Percentiles rank a stretch among this genome's conserved stretches.
Evolutionary conservation across 64 coral and sea anemone genomes (phyloP).

Genomic region (Montipora foliosa): DNA sequence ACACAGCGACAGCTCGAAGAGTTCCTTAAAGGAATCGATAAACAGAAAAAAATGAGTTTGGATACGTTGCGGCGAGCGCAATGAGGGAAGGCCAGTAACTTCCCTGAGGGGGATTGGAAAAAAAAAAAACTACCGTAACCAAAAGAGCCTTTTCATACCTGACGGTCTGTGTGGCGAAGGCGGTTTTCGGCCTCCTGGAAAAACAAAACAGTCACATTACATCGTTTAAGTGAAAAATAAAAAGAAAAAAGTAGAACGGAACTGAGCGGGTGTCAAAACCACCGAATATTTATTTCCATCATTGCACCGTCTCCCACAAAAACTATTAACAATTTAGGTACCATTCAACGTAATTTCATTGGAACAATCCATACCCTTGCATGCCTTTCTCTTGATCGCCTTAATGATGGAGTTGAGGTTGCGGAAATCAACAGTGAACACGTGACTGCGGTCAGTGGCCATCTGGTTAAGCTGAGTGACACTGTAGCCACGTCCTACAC

Average conservation of each 20-base stretch:
- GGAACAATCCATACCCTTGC: constrained; percentile 45
- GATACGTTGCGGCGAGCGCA: not conserved
- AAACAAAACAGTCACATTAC: not conserved
- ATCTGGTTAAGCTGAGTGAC: constrained; percentile 12
- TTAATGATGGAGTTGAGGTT: constrained; percentile 63
- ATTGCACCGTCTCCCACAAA: not conserved
- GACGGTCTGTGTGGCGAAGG: constrained; percentile 51
- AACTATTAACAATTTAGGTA: not conserved
- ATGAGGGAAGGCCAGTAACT: too few relatives aligned
- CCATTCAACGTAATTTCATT: not conserved
- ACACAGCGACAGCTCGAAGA: constrained; percentile 81
- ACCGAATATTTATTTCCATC: too few relatives aligned
- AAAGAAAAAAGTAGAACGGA: not conserved
- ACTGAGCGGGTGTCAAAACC: not conserved
- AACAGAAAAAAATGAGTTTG: not conserved
- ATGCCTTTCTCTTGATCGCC: constrained; percentile 65
- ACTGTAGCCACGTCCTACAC: constrained; percentile 56
- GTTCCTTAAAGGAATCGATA: constrained; percentile 53
- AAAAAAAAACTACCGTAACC: too few relatives aligned
- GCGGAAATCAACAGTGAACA: constrained; percentile 68
- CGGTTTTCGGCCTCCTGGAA: constrained; percentile 18
- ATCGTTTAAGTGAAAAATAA: not conserved
- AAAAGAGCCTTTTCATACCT: not conserved
- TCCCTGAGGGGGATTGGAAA: too few relatives aligned
- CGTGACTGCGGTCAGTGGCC: constrained; percentile 51